These are phyloP conservation scores for Agriopis aurantiaria DNA, from an alignment of 2,888 invertebrate species.

Conservation along the genomic window DNA sequence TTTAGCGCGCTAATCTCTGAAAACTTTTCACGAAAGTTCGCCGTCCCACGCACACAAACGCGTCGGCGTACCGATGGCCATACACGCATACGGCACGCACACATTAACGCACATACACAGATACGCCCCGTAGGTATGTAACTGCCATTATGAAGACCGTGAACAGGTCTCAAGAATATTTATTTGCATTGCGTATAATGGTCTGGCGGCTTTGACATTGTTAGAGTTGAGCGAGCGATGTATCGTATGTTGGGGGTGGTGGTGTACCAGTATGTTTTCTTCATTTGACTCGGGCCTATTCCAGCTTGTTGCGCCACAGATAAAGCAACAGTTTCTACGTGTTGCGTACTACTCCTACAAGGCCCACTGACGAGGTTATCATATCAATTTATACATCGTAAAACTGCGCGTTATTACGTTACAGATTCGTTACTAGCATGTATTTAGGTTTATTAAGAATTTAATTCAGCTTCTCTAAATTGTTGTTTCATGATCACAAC, in stretches of 20 bases:
- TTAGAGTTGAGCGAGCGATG: constrained; percentile 51
- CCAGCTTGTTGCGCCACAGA: constrained; percentile 41
- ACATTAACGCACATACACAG: constrained; percentile 53
- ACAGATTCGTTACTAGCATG: constrained; percentile 2
- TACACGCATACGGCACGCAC: constrained; percentile 52
- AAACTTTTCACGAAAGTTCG: constrained; percentile 64
- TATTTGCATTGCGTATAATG: constrained; percentile 60
- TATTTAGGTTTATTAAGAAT: background rate
- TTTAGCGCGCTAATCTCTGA: constrained; percentile 53
- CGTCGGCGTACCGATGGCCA: constrained; percentile 49
- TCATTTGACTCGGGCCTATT: constrained; percentile 43
- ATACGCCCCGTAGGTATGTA: constrained; percentile 57
- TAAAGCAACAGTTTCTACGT: constrained; percentile 26
- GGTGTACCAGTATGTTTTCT: background rate
- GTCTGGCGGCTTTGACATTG: constrained; percentile 28
- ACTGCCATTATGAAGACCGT: constrained; percentile 58
- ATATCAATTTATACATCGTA: constrained; percentile 79
- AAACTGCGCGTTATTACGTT: constrained; percentile 44
- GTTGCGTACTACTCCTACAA: constrained; percentile 44
- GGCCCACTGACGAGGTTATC: constrained; percentile 69
- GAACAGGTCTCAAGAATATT: constrained; percentile 55
- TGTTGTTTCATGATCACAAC: background rate
- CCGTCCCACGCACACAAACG: constrained; percentile 60
- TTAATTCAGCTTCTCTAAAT: background rate
- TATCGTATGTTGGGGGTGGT: constrained; percentile 27